Conservation (phyloP, 2,888 invertebrate genomes). For the Drosophila conformis region DNA sequence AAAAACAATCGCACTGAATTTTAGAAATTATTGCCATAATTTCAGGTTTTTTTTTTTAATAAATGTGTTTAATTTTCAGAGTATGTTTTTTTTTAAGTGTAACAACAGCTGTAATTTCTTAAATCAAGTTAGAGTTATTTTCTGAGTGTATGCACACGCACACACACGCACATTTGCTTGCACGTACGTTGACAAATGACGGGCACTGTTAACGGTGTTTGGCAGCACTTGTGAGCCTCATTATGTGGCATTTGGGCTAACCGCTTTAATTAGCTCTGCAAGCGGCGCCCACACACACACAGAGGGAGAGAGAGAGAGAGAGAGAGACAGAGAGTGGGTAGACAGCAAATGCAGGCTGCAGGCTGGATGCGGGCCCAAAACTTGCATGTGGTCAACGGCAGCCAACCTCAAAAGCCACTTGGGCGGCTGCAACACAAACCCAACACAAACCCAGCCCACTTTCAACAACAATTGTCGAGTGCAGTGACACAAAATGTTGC, state of each 20-base stretch:
- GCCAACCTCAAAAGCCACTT: conserved; percentile 73
- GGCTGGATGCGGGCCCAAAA: conserved; percentile 40
- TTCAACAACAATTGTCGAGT: conserved; percentile 55
- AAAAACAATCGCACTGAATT: background rate
- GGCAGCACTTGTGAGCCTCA: conserved; percentile 81
- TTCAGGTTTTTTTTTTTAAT: background rate
- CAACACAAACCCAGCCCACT: background rate
- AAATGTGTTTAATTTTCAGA: too few species aligned
- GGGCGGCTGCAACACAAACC: conserved; percentile 24
- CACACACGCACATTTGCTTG: conserved; percentile 10
- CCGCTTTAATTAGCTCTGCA: conserved; percentile 82
- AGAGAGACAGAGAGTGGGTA: too few species aligned
- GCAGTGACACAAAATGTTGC: conserved; percentile 69
- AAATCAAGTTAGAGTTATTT: background rate
- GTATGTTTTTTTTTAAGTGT: too few species aligned
- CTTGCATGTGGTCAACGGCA: conserved; percentile 70
- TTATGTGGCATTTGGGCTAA: conserved; percentile 81
- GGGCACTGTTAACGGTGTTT: conserved; percentile 78
- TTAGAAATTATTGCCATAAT: background rate
- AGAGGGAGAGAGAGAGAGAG: background rate
- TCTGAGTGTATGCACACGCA: background rate
- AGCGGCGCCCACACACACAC: conserved; percentile 35
- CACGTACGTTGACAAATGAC: conserved; percentile 73
- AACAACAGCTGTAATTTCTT: background rate
- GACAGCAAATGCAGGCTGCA: conserved; percentile 51